Evolutionary conservation across 2,888 invertebrate species (phyloP).

Genomic region (Lasiommata megera): DNA sequence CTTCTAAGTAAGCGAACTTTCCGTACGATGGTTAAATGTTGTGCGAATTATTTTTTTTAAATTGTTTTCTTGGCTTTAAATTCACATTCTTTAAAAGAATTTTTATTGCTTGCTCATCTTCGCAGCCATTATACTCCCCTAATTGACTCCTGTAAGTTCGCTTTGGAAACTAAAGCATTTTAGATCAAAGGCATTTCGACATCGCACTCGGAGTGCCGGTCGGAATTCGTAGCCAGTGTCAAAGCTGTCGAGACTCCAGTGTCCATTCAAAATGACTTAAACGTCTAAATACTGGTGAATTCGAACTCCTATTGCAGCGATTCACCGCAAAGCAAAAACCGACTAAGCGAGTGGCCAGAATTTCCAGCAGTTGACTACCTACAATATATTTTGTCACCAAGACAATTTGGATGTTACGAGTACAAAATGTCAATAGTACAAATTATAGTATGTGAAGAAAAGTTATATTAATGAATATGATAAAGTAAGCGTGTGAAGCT

Average conservation of each 20-base stretch:
- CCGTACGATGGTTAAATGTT: too few species aligned
- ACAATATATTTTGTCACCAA: neutral
- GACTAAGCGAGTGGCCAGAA: neutral
- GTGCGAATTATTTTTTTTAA: too few species aligned
- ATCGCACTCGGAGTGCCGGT: neutral
- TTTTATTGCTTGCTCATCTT: too few species aligned
- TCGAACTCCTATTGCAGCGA: neutral
- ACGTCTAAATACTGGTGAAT: slow-evolving; percentile 16
- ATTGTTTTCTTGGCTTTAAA: too few species aligned
- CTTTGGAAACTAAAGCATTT: neutral
- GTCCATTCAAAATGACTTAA: slow-evolving; percentile 3
- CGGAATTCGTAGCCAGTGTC: slow-evolving; percentile 5
- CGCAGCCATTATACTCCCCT: too few species aligned
- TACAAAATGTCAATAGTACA: too few species aligned
- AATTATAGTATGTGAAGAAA: too few species aligned
- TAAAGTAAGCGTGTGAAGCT: too few species aligned
- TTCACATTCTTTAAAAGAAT: too few species aligned
- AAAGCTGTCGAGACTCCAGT: neutral
- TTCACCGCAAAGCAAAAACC: slow-evolving; percentile 1
- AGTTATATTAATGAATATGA: too few species aligned
- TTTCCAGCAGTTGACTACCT: neutral
- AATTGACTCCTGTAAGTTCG: neutral
- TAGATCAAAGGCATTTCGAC: slow-evolving; percentile 4
- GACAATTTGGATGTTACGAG: neutral
- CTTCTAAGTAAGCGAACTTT: too few species aligned